Evolutionary conservation across 92 coral and sea anemone genomes (phyloP), one percentile per base, ranked within the genome.

Genomic region (Umimayanthus chanpuru): DNA sequence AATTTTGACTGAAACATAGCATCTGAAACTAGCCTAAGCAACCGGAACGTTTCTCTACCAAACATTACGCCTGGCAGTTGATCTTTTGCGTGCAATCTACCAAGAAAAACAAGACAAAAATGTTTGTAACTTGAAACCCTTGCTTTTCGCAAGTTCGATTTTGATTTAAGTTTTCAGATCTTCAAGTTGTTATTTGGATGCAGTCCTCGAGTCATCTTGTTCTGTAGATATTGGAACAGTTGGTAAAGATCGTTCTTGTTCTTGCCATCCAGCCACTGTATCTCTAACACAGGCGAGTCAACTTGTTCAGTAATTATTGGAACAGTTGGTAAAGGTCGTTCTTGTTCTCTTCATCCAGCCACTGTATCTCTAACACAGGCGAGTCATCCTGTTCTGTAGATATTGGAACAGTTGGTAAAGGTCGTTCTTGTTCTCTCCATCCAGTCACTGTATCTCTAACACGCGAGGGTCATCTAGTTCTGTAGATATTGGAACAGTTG

Each of bases 401-500:
- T 81, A 97, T 88, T 97, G 99, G 88, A 91, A 95, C 56, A 97
- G 89, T 89, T 97, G 99, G 86, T 97, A 97, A 77, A 97, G 90
- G 72, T 96, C 91, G 61, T 97, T 97, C 87, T 93, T 93, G 82
- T 95, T 91, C 79, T 89, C 85, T 73, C 96, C 99, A 29, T 85
- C 89, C 44, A 95, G 78, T 94, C 97, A 97, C 76, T 85, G 90
- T 89, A 97, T 94, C 73, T 88, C 93, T 21, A 95, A 80, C 70
- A 94, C 88, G 30, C 84, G 86, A 25, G 73, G 16, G 21, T 90
- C 91, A 32, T 0, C 36, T 32, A 0, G 36, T 32, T 32, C 36
- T 32, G 36, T 32, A 32, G 93, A 82, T 81, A 97, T 88, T 97
- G 99, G 88, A 91, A 95, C 56, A 97, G 89, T 89, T 97, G 99